Evolutionary conservation across 2,113 vertebrate genomes (phyloP), one percentile per base, ranked within the genome.

Genomic region (Thunnus maccoyii): DNA sequence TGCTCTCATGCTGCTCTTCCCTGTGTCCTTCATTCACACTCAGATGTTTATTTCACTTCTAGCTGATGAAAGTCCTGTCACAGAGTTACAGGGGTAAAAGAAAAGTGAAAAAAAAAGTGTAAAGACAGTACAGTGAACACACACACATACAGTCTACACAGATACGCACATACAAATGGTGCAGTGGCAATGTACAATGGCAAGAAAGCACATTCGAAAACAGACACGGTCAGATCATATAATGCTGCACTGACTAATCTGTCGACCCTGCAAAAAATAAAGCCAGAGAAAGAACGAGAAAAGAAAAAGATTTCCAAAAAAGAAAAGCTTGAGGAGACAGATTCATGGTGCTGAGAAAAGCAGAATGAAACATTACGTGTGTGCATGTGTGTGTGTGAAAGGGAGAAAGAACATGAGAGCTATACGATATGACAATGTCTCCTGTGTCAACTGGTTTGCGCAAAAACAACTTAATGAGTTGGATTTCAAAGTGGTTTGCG

Each of bases 251-350:
- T 17, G 57, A 67, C 44, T 63, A 78, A 86, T 86, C 70, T 87
- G 91, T 83, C 63, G 72, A 87, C 75, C 77, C 70, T 76, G 85
- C 86, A 89, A 60, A 92, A 92, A 86, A 78, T 70, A 55, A 82
- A 85, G 72, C 50, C 10, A 46, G 27, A 57, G 66, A 76, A 76
- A 80, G 47, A 71, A 57, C 73, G 47, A 68, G 60, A 76, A 60
- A n/a, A 25, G 20, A 65, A 55, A 56, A 55, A 54, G 30, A n/a
- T 60, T 69, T 76, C 44, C 22, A 68, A 77, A 46, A 82, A 70
- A 72, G 58, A 72, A 84, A 82, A 50, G 78, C 79, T 83, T 16
- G 54, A 80, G 62, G 63, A 80, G 66, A 85, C 65, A 82, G 55
- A 80, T 70, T 63, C 61, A 36, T 67, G 25, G 25, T 86, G 86